Percentiles rank a stretch among this genome's conserved stretches.
These are phyloP conservation scores for Platalea minor DNA, from an alignment of 2,797 vertebrate genomes.

Conservation along the genomic window DNA sequence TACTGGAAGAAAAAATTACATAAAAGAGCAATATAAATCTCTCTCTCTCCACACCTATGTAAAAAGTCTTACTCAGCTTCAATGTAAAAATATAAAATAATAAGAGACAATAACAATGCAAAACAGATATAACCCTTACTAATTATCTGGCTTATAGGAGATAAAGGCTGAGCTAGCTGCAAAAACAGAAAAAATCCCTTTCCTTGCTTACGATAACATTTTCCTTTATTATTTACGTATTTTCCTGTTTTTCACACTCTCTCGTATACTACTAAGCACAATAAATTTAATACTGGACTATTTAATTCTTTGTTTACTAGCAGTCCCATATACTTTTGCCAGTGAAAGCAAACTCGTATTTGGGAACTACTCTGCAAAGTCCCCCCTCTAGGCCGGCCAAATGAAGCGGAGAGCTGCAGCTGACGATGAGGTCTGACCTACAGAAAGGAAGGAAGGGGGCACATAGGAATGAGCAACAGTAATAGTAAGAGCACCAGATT, in stretches of 20 bases:
- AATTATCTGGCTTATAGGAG: not conserved
- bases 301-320: not conserved
- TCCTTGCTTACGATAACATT: not conserved
- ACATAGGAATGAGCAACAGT: not conserved
- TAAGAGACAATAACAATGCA: not conserved
- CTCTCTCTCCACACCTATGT: not conserved
- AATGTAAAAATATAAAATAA: not conserved
- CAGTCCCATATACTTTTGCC: not conserved
- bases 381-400: not conserved
- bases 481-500: not conserved
- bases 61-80: not conserved
- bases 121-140: not conserved
- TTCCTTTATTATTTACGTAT: not conserved
- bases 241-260: not conserved
- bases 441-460: not conserved
- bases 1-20: conserved; percentile 38
- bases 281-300: not conserved
- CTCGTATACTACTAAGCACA: not conserved
- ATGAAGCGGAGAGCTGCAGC: not conserved
- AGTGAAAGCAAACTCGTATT: not conserved
- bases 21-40: not conserved
- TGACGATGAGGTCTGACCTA: not conserved
- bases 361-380: not conserved
- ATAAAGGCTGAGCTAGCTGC: not conserved
- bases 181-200: not conserved